Evolutionary conservation across 2,888 invertebrate genomes (phyloP).

Genomic region (Leptinotarsa tumamoca): DNA sequence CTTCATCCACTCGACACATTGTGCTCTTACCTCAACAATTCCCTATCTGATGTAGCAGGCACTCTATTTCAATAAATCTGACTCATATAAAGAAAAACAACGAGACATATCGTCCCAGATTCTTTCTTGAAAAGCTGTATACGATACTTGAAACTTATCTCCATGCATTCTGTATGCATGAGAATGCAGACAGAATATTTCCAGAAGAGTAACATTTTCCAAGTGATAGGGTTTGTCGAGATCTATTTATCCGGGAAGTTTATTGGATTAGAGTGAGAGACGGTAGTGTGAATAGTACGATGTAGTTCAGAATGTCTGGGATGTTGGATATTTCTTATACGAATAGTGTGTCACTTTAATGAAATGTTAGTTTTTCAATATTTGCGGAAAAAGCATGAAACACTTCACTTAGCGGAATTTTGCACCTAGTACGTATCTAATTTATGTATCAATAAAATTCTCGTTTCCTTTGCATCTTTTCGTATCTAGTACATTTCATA

Average conservation of each 20-base stretch:
- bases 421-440: too few species aligned
- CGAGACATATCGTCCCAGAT: constrained; percentile 14
- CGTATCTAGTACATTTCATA: too few species aligned
- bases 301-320: background rate
- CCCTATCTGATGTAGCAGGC: background rate
- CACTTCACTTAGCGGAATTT: too few species aligned
- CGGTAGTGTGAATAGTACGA: background rate
- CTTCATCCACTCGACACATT: constrained; percentile 3
- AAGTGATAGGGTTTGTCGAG: constrained; percentile 5
- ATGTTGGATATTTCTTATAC: background rate
- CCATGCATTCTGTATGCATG: constrained; percentile 17
- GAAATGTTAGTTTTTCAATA: too few species aligned
- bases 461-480: too few species aligned
- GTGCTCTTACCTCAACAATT: background rate
- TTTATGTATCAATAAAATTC: too few species aligned
- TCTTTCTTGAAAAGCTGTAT: background rate
- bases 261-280: constrained; percentile 5
- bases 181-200: constrained; percentile 20
- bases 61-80: constrained; percentile 15
- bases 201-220: constrained; percentile 14
- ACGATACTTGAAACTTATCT: constrained; percentile 11
- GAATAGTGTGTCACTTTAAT: background rate
- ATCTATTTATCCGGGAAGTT: constrained; percentile 11
- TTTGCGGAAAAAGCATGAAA: too few species aligned
- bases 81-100: background rate